Base-by-base conservation (phyloP, 2,888 invertebrate species). In the Tenthredo notha region DNA sequence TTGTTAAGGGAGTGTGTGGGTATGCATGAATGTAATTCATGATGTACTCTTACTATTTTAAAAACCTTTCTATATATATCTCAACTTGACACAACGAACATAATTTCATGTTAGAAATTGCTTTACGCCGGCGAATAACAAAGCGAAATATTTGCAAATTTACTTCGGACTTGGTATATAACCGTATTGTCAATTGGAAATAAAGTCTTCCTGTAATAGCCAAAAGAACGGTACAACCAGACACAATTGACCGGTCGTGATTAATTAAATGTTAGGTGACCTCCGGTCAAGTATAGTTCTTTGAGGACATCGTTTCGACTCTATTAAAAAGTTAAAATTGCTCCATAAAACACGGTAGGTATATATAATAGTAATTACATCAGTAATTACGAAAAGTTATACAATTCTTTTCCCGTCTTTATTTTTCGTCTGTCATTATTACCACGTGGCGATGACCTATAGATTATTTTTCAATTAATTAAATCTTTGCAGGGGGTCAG, bases 201-300 rank as follows among this genome's bases (percentile, higher is more conserved):
- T 47, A 75, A 50, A 29, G 47, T 47, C 50, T 25, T 50, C 75
- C 75, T 47, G 43, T 25, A 29, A 50, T 40, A 43, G 43, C 54
- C 77, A 50, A 77, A 50, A 54, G 50, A 29, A 50, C 33, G 29
- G 18, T 18, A 29, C 50, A 61, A 37, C 33, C 54, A 33, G 65
- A n/a, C 21, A 40, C 40, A 82, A 61, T 82, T 82, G 40, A 82
- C 65, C 65, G 83, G 50, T 83, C 47, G 43, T 83, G 83, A 83
- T 67, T 83, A 67, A 83, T 67, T 67, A 67, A 83, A 29, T 83
- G 37, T 29, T 47, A 50, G 29, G 58, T 61, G 80, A 80, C 80
- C 80, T 61, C 80, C 21, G 80, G 61, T 80, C 77, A 54, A 50
- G 54, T 77, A 74, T 74, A 54, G 77, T 77, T 33, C 50, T 80